A percentile compares a stretch with the other conserved stretches of the same genome.
Evolutionary conservation across 2,113 vertebrate genomes (phyloP).

Genomic region (Urocitellus parryii): DNA sequence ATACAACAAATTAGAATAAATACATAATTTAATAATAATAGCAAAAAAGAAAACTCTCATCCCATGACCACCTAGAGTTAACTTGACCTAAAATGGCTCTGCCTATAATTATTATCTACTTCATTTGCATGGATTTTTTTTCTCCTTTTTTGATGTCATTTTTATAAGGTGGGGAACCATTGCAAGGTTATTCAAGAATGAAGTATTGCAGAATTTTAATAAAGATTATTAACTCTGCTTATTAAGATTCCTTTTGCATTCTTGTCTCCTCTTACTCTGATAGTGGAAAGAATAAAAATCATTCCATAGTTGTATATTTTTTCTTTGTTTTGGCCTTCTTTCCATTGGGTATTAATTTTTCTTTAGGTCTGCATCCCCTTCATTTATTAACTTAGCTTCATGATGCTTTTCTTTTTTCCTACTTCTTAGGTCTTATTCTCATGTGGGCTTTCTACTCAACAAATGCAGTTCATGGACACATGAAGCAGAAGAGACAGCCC

Average conservation of each 20-base stretch:
- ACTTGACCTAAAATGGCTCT: background rate
- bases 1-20: too few relatives aligned
- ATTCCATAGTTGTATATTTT: background rate
- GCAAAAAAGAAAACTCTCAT: background rate
- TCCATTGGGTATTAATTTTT: background rate
- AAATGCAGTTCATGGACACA: background rate
- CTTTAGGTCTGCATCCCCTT: background rate
- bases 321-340: background rate
- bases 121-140: background rate
- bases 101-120: background rate
- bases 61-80: background rate
- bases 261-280: background rate
- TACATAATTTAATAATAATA: too few relatives aligned
- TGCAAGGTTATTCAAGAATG: background rate
- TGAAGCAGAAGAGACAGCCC: background rate
- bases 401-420: background rate
- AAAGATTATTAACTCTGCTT: background rate
- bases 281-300: background rate
- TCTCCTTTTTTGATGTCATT: background rate
- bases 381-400: background rate
- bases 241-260: constrained; percentile 2
- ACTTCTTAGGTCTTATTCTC: background rate
- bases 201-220: background rate
- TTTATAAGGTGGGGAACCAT: background rate
- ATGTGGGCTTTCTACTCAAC: background rate